These are phyloP conservation scores for Gambusia holbrooki DNA, from an alignment of 2,113 vertebrate genomes.

Conservation along the genomic window DNA sequence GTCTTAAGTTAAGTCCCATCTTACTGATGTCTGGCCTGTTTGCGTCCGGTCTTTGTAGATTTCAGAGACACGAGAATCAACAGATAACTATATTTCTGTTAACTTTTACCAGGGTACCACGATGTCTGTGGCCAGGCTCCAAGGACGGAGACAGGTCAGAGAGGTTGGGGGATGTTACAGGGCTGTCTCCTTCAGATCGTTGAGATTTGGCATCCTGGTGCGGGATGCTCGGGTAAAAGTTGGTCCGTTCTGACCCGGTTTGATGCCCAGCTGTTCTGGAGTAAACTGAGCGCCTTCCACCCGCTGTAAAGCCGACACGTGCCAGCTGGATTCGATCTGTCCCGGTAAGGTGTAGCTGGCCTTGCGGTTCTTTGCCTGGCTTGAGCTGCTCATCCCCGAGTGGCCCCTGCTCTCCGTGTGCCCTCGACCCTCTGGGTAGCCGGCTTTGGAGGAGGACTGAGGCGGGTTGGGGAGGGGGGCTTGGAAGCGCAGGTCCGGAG, in stretches of 20 bases:
- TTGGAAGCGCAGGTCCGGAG: conserved; percentile 92
- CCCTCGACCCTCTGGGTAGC: conserved; percentile 77
- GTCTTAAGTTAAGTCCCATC: conserved; percentile 28
- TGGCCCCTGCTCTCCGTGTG: conserved; percentile 75
- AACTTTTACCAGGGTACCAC: conserved; percentile 40
- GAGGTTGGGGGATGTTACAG: conserved; percentile 80
- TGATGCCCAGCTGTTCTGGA: conserved; percentile 91
- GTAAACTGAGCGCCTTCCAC: conserved; percentile 88
- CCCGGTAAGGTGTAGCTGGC: conserved; percentile 89
- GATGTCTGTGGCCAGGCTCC: conserved; percentile 36
- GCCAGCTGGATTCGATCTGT: conserved; percentile 94
- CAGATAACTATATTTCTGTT: conserved; percentile 41
- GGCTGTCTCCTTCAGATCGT: conserved; percentile 98
- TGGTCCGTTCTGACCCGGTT: conserved; percentile 95
- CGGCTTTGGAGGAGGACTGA: conserved; percentile 85
- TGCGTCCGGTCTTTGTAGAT: conserved; percentile 17
- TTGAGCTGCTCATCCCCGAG: conserved; percentile 76
- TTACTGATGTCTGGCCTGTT: conserved; percentile 23
- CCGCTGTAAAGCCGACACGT: conserved; percentile 88
- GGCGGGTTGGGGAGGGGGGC: conserved; percentile 81
- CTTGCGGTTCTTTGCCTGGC: conserved; percentile 87
- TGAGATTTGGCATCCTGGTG: conserved; percentile 94
- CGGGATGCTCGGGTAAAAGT: conserved; percentile 90
- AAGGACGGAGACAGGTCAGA: conserved; percentile 41
- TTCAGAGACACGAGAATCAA: conserved; percentile 46